Conservation (phyloP, 2,797 vertebrate species). For the Uromys caudimaculatus region DNA sequence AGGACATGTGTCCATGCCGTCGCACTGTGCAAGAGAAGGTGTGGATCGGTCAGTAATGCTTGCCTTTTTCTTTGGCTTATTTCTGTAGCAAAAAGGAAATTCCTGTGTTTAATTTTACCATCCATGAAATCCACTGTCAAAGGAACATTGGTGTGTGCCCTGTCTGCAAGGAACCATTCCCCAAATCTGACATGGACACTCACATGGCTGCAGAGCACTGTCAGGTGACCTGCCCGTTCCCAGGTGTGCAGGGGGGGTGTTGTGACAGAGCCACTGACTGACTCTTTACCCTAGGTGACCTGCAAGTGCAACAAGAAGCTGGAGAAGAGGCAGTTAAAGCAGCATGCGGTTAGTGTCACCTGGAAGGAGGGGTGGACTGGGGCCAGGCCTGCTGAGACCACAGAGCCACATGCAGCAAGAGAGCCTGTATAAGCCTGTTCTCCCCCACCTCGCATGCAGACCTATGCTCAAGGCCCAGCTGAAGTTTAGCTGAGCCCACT, state of each 20-base stretch:
- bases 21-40: neutral
- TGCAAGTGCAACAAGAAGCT: constrained; percentile 96
- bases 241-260: neutral
- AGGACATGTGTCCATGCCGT: constrained; percentile 7
- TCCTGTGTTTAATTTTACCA: constrained; percentile 95
- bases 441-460: neutral
- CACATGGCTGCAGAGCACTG: constrained; percentile 94
- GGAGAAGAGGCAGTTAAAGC: constrained; percentile 91
- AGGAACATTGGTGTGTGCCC: constrained; percentile 95
- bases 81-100: constrained; percentile 94
- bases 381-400: neutral
- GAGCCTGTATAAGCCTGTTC: neutral
- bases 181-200: constrained; percentile 91
- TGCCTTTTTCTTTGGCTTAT: constrained; percentile 58
- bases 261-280: neutral
- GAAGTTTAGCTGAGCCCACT: neutral
- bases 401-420: neutral
- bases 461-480: neutral
- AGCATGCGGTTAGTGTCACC: constrained; percentile 92
- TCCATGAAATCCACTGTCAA: constrained; percentile 97
- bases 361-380: neutral
- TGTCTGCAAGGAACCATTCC: constrained; percentile 94
- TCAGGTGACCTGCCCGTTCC: constrained; percentile 87
- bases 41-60: constrained; percentile 41
- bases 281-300: constrained; percentile 89